A percentile compares a stretch with the other conserved stretches of the same genome.
Conservation (phyloP, 2,888 invertebrate genomes). For the Electrophaes corylata region DNA sequence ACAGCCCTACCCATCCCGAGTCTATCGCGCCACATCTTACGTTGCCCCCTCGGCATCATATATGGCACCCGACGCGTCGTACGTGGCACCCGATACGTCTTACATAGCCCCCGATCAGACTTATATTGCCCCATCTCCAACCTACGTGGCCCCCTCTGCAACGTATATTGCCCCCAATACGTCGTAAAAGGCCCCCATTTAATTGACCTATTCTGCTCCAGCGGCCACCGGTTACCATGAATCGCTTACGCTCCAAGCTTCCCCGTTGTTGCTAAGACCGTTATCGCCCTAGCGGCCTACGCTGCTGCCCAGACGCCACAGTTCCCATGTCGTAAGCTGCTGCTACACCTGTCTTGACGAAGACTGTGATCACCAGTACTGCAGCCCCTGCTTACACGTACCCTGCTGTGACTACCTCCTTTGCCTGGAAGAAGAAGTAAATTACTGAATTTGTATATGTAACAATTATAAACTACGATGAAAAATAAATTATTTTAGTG, state of each 20-base stretch:
- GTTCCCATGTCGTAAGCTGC: not conserved
- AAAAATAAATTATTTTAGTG: constrained; percentile 1
- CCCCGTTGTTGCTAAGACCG: constrained; percentile 1
- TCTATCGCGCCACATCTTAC: constrained; percentile 2
- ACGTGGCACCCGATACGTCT: constrained; percentile 6
- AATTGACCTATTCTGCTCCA: constrained; percentile 9
- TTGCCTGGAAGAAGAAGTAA: constrained; percentile 40
- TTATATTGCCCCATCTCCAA: constrained; percentile 3
- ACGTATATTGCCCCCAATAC: constrained; percentile 15
- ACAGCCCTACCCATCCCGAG: constrained; percentile 8
- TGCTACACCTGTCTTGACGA: not conserved
- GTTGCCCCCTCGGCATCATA: constrained; percentile 6
- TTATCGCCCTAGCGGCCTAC: not conserved
- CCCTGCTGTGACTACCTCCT: constrained; percentile 14
- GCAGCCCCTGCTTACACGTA: constrained; percentile 15
- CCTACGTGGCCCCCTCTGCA: constrained; percentile 11
- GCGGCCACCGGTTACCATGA: not conserved
- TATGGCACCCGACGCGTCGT: constrained; percentile 6
- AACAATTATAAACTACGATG: not conserved
- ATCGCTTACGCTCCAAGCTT: constrained; percentile 4
- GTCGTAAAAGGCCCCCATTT: not conserved
- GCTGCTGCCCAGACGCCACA: not conserved
- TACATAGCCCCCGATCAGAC: constrained; percentile 12
- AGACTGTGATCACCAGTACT: constrained; percentile 4
- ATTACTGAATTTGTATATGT: constrained; percentile 2